Conservation (phyloP, 2,113 vertebrate species). For the Pelobates fuscus region DNA sequence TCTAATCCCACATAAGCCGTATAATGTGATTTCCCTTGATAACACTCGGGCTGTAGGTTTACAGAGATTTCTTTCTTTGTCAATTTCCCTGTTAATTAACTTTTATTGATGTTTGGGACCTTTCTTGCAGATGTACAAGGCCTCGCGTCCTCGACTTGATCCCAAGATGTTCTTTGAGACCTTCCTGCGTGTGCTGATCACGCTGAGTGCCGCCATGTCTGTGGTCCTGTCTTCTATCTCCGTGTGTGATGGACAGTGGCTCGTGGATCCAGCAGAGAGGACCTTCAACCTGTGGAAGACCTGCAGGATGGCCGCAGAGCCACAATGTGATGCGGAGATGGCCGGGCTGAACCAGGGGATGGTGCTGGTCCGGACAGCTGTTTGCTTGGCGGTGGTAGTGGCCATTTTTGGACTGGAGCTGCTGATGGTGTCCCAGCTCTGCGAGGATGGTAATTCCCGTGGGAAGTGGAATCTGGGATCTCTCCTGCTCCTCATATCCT, state of each 20-base stretch:
- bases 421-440: slow-evolving; percentile 80
- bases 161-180: slow-evolving; percentile 70
- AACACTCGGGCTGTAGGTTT: too few relatives aligned
- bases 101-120: too few relatives aligned
- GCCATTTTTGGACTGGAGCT: slow-evolving; percentile 82
- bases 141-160: slow-evolving; percentile 45
- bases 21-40: too few relatives aligned
- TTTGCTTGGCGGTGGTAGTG: slow-evolving; percentile 69
- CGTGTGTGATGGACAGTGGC: slow-evolving; percentile 78
- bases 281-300: slow-evolving; percentile 79
- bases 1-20: too few relatives aligned
- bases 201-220: slow-evolving; percentile 66
- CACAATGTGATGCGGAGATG: slow-evolving; percentile 64
- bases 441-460: slow-evolving; percentile 62
- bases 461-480: slow-evolving; percentile 74
- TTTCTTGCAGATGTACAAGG: slow-evolving; percentile 59
- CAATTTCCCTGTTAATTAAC: too few relatives aligned
- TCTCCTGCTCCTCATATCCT: slow-evolving; percentile 65
- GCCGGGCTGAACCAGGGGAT: slow-evolving; percentile 62
- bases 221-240: slow-evolving; percentile 76
- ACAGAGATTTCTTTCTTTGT: too few relatives aligned
- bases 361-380: slow-evolving; percentile 62
- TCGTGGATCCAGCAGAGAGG: slow-evolving; percentile 57
- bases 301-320: slow-evolving; percentile 58
- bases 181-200: slow-evolving; percentile 71